Evolutionary conservation across 2,797 vertebrate genomes (phyloP).

Genomic region (Zalophus californianus): DNA sequence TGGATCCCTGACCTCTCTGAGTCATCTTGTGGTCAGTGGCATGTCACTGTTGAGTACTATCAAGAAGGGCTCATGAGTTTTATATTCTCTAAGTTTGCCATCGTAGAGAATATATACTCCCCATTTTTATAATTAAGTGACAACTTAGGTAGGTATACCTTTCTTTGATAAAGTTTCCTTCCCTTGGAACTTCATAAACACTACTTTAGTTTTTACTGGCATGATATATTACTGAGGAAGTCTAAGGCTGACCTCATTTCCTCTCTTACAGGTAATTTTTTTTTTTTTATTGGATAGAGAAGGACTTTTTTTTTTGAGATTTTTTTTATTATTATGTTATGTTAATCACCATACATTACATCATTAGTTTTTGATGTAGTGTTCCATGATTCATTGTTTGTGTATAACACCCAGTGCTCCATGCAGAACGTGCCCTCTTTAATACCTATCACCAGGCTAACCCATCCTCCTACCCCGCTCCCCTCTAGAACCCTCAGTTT

Average conservation of each 20-base stretch:
- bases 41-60: not conserved
- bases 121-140: not conserved
- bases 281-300: not conserved
- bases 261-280: not conserved
- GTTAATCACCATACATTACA: no score
- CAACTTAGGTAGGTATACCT: not conserved
- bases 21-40: not conserved
- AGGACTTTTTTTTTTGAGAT: not conserved
- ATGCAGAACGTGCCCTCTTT: no score
- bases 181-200: not conserved
- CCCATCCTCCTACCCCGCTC: no score
- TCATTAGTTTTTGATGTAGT: no score
- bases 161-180: not conserved
- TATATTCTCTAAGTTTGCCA: not conserved
- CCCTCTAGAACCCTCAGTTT: no score
- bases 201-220: not conserved
- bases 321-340: not conserved
- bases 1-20: not conserved
- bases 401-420: no score
- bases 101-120: not conserved
- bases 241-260: not conserved
- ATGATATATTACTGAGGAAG: not conserved
- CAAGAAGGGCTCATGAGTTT: not conserved
- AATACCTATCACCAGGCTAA: no score
- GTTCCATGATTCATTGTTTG: no score